Base-by-base conservation (phyloP, 2,797 vertebrate genomes). In the Mastacembelus armatus region DNA sequence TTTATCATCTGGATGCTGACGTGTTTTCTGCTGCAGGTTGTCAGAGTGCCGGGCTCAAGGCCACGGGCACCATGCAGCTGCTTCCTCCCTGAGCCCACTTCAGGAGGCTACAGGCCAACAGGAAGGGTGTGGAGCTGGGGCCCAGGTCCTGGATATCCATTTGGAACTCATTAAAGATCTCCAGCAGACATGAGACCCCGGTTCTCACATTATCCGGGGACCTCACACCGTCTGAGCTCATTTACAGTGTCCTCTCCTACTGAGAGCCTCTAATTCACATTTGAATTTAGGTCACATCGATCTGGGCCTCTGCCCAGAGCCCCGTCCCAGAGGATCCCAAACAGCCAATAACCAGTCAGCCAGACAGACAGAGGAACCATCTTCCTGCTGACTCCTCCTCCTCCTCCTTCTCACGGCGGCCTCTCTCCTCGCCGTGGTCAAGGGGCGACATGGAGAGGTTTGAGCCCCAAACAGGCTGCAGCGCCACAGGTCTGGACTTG, bases 221-320 rank as follows among this genome's bases (percentile, higher is more conserved):
- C 80, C 73, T 35, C 12, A 39, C 71, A 38, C 86, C 78, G 88
- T 92, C 92, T 86, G 81, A 92, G 89, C 91, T 93, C 90, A 91
- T 94, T 92, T 92, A 74, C 89, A 85, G 77, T 68, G 85, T 92
- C 91, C 90, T 91, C 86, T 92, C 78, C 80, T 52, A 71, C 90
- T 90, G 89, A 92, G 91, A 91, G 89, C 74, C 84, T 83, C 87
- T 91, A 88, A 91, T 90, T 93, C 89, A 68, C 89, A 91, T 92
- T 88, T 91, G 90, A 91, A 93, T 93, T 87, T 93, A 91, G 92
- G 92, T 94, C 91, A 93, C 89, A 92, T 91, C 90, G 90, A 92
- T 92, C 90, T 91, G 92, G 92, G 93, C 92, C 81, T 76, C 18
- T 8, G 81, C 91, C 93, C 93, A 93, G 91, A 86, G 72, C 74